Base-by-base conservation (phyloP, 2,888 invertebrate species). In the Ectemnius continuus region DNA sequence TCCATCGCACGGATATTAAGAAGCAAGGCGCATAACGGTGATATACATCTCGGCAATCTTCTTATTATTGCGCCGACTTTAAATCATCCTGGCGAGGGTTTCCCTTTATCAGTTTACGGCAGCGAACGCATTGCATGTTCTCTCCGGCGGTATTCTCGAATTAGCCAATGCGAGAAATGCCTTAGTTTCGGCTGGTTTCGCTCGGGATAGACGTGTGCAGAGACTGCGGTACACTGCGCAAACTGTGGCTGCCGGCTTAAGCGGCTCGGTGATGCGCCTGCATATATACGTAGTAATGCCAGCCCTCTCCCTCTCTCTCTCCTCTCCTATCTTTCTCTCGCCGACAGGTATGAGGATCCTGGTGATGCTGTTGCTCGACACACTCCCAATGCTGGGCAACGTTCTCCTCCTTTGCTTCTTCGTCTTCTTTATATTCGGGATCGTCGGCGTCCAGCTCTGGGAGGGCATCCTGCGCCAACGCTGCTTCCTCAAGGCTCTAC, bases 371-470 rank as follows among this genome's bases (percentile, higher is more conserved):
- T 94, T 99, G 64, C 93, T 99, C 89, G 99, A 99, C 92, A 99
- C 99, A 5, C 93, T 99, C 82, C 99, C 99, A 14, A 99, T 99
- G 99, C 93, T 99, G 88, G 99, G 99, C 81, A 99, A 99, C 92
- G 99, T 99, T 65, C 93, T 99, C 82, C 93, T 99, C 82, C 93
- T 99, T 80, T 99, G 99, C 92, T 99, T 99, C 94, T 99, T 99
- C 93, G 99, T 99, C 75, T 99, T 99, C 94, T 99, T 99, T 94
- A 99, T 99, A 91, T 99, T 99, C 90, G 99, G 99, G 83, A 99
- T 99, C 90, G 97, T 99, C 85, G 99, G 99, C 20, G 99, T 99
- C 56, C 99, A 99, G 91, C 93, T 99, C 65, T 99, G 99, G 99
- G 97, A 99, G 91, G 99, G 99, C 61, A 97, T 99, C 77, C 93